Evolutionary conservation across 2,113 vertebrate genomes (phyloP).

Genomic region (Anarrhichthys ocellatus): DNA sequence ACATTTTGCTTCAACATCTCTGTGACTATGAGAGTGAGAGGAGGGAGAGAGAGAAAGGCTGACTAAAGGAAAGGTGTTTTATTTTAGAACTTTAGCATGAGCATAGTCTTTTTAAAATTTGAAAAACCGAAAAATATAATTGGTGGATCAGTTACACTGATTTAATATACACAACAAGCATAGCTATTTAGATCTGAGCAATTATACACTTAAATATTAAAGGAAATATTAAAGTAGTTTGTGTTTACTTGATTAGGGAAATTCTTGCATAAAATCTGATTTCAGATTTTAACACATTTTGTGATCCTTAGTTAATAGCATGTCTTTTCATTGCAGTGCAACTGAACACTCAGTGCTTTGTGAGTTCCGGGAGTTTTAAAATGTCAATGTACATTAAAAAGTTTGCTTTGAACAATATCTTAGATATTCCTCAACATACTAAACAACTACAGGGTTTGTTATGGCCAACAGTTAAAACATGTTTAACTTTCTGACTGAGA

Average conservation of each 20-base stretch:
- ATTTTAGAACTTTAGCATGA: background rate
- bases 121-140: background rate
- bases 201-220: background rate
- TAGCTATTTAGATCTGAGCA: background rate
- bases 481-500: background rate
- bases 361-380: background rate
- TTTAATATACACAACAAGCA: background rate
- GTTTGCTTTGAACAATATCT: background rate
- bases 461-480: background rate
- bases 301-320: background rate
- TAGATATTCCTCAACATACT: background rate
- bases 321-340: constrained; percentile 2
- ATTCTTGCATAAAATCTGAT: background rate
- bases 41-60: background rate
- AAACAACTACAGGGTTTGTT: background rate
- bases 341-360: background rate
- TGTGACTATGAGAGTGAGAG: constrained; percentile 32
- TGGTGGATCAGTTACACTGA: background rate
- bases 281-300: background rate
- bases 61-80: background rate
- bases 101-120: background rate
- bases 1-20: constrained; percentile 40
- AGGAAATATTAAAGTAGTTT: constrained; percentile 6
- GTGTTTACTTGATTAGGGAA: constrained; percentile 11
- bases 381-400: background rate